Percentiles rank a stretch among this genome's conserved stretches.
These are phyloP conservation scores for Pipistrellus nathusii DNA, from an alignment of 2,797 vertebrate genomes.

Conservation along the genomic window DNA sequence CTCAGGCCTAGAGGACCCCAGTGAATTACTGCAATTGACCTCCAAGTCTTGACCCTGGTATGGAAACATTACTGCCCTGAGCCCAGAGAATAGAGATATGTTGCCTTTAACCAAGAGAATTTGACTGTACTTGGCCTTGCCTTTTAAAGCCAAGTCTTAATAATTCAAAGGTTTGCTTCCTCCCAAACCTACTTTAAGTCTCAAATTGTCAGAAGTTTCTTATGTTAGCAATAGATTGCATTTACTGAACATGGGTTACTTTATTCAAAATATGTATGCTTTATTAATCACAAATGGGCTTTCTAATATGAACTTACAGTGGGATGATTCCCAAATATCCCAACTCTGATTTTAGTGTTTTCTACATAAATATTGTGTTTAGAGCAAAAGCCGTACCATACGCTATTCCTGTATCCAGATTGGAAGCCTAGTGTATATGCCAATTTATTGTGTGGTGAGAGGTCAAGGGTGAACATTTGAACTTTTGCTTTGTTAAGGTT, in stretches of 20 bases:
- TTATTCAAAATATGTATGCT: not conserved
- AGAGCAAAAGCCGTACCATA: not conserved
- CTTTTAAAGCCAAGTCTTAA: conserved; percentile 45
- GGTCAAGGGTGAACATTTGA: not conserved
- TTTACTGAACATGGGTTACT: not conserved
- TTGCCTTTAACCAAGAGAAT: not conserved
- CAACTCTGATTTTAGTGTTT: not conserved
- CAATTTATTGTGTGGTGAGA: not conserved
- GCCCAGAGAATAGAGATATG: not conserved
- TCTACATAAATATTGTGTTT: not conserved
- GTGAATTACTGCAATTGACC: not conserved
- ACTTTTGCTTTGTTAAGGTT: not conserved
- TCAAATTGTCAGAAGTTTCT: conserved; percentile 17
- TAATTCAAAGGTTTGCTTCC: not conserved
- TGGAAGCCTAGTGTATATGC: not conserved
- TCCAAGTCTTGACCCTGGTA: not conserved
- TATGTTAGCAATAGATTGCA: not conserved
- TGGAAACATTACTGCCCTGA: not conserved
- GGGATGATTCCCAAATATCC: not conserved
- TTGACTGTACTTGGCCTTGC: not conserved
- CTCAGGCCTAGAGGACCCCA: not conserved
- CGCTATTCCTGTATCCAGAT: not conserved
- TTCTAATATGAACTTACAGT: not conserved
- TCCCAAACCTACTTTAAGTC: not conserved
- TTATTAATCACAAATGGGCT: not conserved